Conservation (phyloP, 2,113 vertebrate species). For the Oreochromis spilurus region DNA sequence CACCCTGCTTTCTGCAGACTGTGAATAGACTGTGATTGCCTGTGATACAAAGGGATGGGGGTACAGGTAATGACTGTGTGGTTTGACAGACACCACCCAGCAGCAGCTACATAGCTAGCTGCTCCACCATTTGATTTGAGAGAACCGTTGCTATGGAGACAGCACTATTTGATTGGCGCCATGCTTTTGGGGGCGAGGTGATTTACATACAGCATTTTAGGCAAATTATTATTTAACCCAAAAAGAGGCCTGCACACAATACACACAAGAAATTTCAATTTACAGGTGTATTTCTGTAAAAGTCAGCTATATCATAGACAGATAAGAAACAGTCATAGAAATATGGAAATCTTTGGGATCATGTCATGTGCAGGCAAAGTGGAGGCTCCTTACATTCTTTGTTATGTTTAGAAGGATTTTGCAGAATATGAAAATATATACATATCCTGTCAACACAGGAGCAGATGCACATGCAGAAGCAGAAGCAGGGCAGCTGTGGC, state of each 20-base stretch:
- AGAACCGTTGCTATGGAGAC: constrained; percentile 45
- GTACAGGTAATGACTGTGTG: constrained; percentile 55
- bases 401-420: background rate
- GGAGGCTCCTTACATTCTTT: background rate
- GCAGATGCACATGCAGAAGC: fast-evolving
- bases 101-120: constrained; percentile 20
- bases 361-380: background rate
- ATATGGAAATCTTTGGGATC: background rate
- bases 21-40: constrained; percentile 64
- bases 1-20: background rate
- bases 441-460: background rate
- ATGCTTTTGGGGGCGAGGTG: background rate
- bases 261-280: background rate
- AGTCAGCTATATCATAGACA: background rate
- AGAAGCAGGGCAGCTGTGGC: fast-evolving
- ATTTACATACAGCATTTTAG: constrained; percentile 19
- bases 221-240: background rate
- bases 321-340: background rate
- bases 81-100: constrained; percentile 46
- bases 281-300: background rate
- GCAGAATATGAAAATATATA: background rate
- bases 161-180: constrained; percentile 8
- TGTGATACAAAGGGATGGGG: constrained; percentile 37
- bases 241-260: background rate
- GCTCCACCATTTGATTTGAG: constrained; percentile 35